phyloP scores from a whole-genome alignment of 2,113 vertebrate genomes.

The Lethenteron camtschaticum region DNA sequence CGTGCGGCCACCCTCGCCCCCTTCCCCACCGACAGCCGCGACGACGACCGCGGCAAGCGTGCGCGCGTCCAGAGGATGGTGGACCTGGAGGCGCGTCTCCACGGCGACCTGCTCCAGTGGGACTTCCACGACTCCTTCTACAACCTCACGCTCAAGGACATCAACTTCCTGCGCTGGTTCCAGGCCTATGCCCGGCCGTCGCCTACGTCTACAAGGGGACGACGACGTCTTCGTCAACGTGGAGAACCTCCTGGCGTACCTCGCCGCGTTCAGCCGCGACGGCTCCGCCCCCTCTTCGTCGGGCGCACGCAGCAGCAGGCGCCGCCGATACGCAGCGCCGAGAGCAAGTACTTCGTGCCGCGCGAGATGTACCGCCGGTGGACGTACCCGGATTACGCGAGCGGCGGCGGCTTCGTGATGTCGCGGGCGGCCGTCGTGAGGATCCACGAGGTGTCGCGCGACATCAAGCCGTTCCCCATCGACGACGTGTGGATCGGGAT shows the following conservation, averaged over 20 bases:
- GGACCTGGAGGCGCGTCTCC: not conserved
- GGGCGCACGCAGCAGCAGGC: slow-evolving; percentile 62
- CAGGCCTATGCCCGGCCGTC: not conserved
- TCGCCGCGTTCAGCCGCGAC: slow-evolving; percentile 20
- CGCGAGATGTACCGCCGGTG: slow-evolving; percentile 40
- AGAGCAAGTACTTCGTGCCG: slow-evolving; percentile 87
- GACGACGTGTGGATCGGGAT: slow-evolving; percentile 89
- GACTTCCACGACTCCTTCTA: not conserved
- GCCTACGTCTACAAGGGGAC: not conserved
- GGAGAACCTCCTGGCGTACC: not conserved
- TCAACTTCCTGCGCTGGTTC: not conserved
- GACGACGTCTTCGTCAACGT: slow-evolving; percentile 1
- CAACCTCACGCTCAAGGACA: slow-evolving; percentile 4
- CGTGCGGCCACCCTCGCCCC: slow-evolving; percentile 31
- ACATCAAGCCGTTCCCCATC: slow-evolving; percentile 63
- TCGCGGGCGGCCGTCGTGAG: slow-evolving; percentile 34
- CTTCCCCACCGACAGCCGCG: no score
- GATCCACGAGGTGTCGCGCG: slow-evolving; percentile 37
- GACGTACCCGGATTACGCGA: slow-evolving; percentile 65
- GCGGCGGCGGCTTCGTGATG: slow-evolving; percentile 82
- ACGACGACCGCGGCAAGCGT: slow-evolving; percentile 19
- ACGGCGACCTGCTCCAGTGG: slow-evolving; percentile 3
- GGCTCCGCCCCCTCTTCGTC: slow-evolving; percentile 35
- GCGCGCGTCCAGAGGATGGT: slow-evolving; percentile 47
- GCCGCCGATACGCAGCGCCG: slow-evolving; percentile 54